phyloP scores from a whole-genome alignment of 2,113 vertebrate genomes.

The Phyllostomus hastatus region DNA sequence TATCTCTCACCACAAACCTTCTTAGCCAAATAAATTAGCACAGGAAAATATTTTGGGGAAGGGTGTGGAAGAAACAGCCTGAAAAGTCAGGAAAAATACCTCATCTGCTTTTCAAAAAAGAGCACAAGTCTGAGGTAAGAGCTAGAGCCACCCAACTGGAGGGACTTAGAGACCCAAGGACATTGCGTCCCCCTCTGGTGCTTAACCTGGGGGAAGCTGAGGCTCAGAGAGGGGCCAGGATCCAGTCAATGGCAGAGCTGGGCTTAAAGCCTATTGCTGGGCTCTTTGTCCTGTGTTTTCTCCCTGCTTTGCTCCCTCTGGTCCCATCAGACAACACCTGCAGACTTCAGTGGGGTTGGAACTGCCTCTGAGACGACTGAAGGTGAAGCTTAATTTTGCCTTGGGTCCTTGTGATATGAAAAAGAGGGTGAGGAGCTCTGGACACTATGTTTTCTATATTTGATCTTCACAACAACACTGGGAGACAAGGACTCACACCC shows the following conservation, averaged over 20 bases:
- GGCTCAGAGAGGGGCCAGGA: not conserved
- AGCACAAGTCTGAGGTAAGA: not conserved
- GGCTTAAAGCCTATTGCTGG: not conserved
- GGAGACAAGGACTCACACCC: not conserved
- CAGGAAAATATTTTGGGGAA: slow-evolving; percentile 60
- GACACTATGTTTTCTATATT: not conserved
- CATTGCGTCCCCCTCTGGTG: not conserved
- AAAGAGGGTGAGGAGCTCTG: not conserved
- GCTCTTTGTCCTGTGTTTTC: not conserved
- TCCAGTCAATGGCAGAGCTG: too few species aligned
- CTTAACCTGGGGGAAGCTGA: not conserved
- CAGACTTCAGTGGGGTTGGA: not conserved
- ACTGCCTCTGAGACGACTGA: not conserved
- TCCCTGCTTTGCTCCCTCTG: not conserved
- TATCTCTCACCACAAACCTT: slow-evolving; percentile 51
- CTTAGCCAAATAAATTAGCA: slow-evolving; percentile 57
- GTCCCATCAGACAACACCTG: not conserved
- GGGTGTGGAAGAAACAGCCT: slow-evolving; percentile 41
- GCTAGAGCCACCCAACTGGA: not conserved
- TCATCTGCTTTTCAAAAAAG: not conserved
- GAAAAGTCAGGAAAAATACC: not conserved
- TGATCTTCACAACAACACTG: not conserved
- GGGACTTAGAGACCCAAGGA: not conserved
- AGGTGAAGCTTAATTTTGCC: not conserved
- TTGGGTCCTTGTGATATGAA: not conserved